phyloP scores from a whole-genome alignment of 2,797 vertebrate genomes.

The Buceros bicornis region DNA sequence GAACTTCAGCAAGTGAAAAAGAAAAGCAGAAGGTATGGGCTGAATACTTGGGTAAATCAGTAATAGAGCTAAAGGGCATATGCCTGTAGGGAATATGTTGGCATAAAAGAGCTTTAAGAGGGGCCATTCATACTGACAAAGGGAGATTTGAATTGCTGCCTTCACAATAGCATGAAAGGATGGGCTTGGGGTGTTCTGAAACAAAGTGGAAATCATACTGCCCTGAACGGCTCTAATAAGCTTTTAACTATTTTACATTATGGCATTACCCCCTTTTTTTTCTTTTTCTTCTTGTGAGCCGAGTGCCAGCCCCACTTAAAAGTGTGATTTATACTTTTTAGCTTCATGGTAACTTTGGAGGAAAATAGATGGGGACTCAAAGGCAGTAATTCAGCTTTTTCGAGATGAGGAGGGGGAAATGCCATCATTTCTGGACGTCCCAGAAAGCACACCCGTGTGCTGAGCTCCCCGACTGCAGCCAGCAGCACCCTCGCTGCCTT shows the following conservation, averaged over 20 bases:
- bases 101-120: constrained; percentile 92
- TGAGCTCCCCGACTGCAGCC: background rate
- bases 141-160: constrained; percentile 92
- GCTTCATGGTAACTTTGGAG: constrained; percentile 86
- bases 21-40: constrained; percentile 93
- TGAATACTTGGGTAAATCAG: constrained; percentile 96
- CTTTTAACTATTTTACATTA: constrained; percentile 96
- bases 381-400: constrained; percentile 82
- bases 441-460: background rate
- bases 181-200: constrained; percentile 90
- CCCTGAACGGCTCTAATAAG: constrained; percentile 93
- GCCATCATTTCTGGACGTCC: constrained; percentile 58
- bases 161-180: constrained; percentile 97
- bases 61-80: constrained; percentile 97
- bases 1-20: constrained; percentile 87
- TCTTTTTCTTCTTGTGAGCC: constrained; percentile 73
- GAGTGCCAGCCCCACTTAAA: constrained; percentile 76
- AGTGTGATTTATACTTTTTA: constrained; percentile 69
- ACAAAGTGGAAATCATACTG: constrained; percentile 95
- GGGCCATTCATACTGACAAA: constrained; percentile 93
- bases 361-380: constrained; percentile 81
- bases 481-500: background rate
- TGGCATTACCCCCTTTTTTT: constrained; percentile 76
- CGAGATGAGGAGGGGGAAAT: constrained; percentile 72
- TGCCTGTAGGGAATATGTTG: constrained; percentile 91